Percentiles rank a stretch among this genome's conserved stretches.
Evolutionary conservation across 1,140 invertebrate species (phyloP).

Genomic region (Heliothis subflexa): DNA sequence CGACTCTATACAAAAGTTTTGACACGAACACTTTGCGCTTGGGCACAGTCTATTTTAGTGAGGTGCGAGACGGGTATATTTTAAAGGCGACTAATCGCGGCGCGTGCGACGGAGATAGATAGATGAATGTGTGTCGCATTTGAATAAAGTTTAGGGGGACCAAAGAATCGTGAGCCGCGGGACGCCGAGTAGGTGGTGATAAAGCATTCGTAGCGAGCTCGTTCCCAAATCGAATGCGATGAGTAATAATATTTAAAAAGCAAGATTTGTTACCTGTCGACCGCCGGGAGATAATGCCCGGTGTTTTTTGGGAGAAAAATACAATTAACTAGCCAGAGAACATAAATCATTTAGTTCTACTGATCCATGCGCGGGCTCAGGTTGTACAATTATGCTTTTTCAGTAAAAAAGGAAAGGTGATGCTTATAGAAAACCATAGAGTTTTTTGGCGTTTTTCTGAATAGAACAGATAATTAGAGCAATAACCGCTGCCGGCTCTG

Average conservation of each 20-base stretch:
- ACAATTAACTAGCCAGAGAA: conserved; percentile 78
- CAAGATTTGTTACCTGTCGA: conserved; percentile 85
- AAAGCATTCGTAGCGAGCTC: conserved; percentile 81
- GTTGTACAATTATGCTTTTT: conserved; percentile 76
- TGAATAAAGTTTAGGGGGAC: conserved; percentile 84
- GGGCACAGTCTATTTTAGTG: conserved; percentile 86
- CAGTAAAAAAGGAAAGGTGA: conserved; percentile 66
- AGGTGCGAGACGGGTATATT: conserved; percentile 76
- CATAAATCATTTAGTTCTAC: conserved; percentile 78
- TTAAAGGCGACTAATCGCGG: conserved; percentile 62
- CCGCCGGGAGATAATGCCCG: conserved; percentile 77
- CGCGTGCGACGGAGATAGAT: conserved; percentile 73
- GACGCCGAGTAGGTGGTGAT: conserved; percentile 85
- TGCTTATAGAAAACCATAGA: conserved; percentile 68
- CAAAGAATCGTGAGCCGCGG: conserved; percentile 79
- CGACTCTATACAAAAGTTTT: conserved; percentile 83
- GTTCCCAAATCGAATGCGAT: conserved; percentile 85
- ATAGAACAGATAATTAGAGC: conserved; percentile 68
- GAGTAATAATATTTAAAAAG: conserved; percentile 86
- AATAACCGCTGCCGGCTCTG: conserved; percentile 47
- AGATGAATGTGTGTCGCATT: conserved; percentile 79
- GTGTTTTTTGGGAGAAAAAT: conserved; percentile 79
- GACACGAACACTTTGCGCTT: conserved; percentile 85
- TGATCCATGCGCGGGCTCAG: conserved; percentile 66
- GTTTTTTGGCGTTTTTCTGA: conserved; percentile 57